Evolutionary conservation across 2,888 invertebrate genomes (phyloP).

Genomic region (Sympetrum striolatum): DNA sequence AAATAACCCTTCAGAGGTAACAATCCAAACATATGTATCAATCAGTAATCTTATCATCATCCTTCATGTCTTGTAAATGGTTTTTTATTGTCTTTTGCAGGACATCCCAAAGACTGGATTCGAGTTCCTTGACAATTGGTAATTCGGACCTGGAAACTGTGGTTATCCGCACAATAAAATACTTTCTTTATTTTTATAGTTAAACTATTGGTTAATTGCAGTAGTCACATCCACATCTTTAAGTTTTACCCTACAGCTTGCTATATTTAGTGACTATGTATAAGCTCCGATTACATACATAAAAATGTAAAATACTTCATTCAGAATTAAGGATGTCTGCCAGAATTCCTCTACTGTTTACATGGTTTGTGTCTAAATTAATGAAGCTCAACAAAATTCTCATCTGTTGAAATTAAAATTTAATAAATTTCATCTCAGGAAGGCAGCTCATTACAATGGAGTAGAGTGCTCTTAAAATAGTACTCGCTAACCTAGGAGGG

Average conservation of each 20-base stretch:
- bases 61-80: background rate
- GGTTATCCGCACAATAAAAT: background rate
- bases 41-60: background rate
- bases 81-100: background rate
- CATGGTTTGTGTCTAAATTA: background rate
- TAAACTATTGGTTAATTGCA: too few relatives aligned
- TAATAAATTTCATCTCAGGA: background rate
- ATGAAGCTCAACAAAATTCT: background rate
- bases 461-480: background rate
- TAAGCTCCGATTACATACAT: too few relatives aligned
- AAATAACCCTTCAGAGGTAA: background rate
- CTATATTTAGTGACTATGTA: too few relatives aligned
- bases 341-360: too few relatives aligned
- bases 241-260: too few relatives aligned
- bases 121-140: slow-evolving; percentile 45
- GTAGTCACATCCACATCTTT: too few relatives aligned
- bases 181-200: too few relatives aligned
- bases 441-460: background rate
- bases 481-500: background rate
- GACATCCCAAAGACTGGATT: slow-evolving; percentile 44
- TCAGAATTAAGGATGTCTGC: too few relatives aligned
- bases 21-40: background rate
- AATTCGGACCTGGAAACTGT: background rate
- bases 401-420: background rate
- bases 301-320: too few relatives aligned